Base-by-base conservation (phyloP, 1,140 invertebrate genomes). In the Dinoponera quadriceps region DNA sequence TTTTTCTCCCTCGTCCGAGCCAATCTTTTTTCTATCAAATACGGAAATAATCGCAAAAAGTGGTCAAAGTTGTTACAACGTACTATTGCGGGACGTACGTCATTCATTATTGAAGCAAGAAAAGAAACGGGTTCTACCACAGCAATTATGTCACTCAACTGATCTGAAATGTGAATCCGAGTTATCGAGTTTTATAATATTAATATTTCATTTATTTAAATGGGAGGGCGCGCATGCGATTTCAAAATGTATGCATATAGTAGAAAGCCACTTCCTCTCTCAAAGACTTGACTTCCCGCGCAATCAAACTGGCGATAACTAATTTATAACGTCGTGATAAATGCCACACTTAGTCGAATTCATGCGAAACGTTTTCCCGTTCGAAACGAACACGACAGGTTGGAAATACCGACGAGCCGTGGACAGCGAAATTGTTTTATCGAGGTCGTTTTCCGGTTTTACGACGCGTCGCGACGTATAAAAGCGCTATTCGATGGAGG, bases 401-500 rank as follows among this genome's bases (percentile, higher is more conserved):
- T 11, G n/a, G 44, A 51, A 65, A 54, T 25, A 38, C 7, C 13
- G 65, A 49, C 22, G 22, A 68, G 25, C 16, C 13, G 33, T 25
- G 57, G 2, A 73, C 16, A 44, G 38, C 38, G 44, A 54, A 54
- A 66, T 27, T 77, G 62, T 55, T 66, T 66, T 27, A 66, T 66
- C 73, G 27, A 66, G 29, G 16, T 25, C 2, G 5, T 77, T 77
- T 68, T 16, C 62, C 49, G 18, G 49, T 14, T 77, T 38, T 77
- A 66, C 20, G 59, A 38, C 60, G 20, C n/a, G 4, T 54, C 60
- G 25, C 60, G 27, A 54, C 29, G 29, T 55, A 27, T 77, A 25
- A n/a, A 44, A 54, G 14, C 62, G 48, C 62, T 14, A 77, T 77
- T 66, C 16, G 62, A 65, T 48, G n/a, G n/a, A 20, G 27, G 13